phyloP scores from a whole-genome alignment of 2,797 vertebrate genomes.

The Erithacus rubecula region DNA sequence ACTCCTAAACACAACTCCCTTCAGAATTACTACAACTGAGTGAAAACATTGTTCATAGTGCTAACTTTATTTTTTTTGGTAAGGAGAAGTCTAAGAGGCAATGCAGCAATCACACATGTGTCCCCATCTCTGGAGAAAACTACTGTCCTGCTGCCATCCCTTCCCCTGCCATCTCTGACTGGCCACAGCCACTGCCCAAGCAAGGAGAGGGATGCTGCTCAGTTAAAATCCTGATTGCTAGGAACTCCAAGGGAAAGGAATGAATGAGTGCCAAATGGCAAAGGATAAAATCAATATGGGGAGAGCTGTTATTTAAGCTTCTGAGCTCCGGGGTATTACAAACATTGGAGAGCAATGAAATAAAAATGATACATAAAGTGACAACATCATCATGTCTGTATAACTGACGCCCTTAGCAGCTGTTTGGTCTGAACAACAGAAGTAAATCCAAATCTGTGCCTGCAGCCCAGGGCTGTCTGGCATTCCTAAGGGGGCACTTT shows the following conservation, averaged over 20 bases:
- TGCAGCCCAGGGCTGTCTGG: conserved; percentile 32
- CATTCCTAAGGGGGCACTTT: conserved; percentile 18
- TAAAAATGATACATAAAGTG: conserved; percentile 65
- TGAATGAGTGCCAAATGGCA: conserved; percentile 22
- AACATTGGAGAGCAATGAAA: conserved; percentile 61
- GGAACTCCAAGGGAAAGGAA: conserved; percentile 36
- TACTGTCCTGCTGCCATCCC: fast-evolving
- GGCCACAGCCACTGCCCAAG: background rate
- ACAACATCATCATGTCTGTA: conserved; percentile 37
- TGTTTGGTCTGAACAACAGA: conserved; percentile 55
- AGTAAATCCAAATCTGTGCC: conserved; percentile 52
- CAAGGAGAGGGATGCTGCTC: background rate
- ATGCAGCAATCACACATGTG: background rate
- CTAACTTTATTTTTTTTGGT: background rate
- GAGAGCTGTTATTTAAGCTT: conserved; percentile 46
- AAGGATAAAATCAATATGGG: conserved; percentile 51
- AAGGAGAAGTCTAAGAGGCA: background rate
- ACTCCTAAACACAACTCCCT: background rate
- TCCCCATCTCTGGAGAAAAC: background rate
- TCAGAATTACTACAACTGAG: background rate
- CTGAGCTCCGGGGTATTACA: conserved; percentile 37
- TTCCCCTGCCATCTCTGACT: background rate
- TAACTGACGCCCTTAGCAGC: conserved; percentile 38
- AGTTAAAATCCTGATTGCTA: conserved; percentile 22
- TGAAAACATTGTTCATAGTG: background rate